phyloP scores from a whole-genome alignment of 2,888 invertebrate species.

The Achlya flavicornis region DNA sequence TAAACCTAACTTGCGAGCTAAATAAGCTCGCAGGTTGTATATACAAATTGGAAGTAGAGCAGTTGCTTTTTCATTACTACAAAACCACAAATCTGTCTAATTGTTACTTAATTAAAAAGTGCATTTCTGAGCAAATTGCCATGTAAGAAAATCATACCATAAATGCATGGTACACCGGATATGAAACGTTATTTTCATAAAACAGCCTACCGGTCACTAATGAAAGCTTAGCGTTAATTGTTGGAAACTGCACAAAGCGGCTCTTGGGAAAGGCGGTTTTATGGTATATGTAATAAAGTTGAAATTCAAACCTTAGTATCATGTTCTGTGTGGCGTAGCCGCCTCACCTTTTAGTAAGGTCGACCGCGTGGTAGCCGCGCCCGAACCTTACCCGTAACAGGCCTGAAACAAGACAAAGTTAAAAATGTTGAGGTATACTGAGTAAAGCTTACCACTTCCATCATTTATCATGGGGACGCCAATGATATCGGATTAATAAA shows the following conservation, averaged over 20 bases:
- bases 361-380: slow-evolving; percentile 77
- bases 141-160: too few relatives aligned
- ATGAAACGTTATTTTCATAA: slow-evolving; percentile 46
- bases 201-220: slow-evolving; percentile 42
- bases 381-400: slow-evolving; percentile 73
- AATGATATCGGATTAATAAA: background rate
- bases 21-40: too few relatives aligned
- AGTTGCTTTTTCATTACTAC: too few relatives aligned
- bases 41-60: too few relatives aligned
- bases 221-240: slow-evolving; percentile 51
- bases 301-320: slow-evolving; percentile 81
- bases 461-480: background rate
- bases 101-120: too few relatives aligned
- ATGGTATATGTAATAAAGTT: slow-evolving; percentile 57
- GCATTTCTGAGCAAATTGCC: too few relatives aligned
- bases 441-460: background rate
- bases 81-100: too few relatives aligned
- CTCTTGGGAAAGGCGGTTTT: slow-evolving; percentile 33
- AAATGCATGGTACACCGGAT: slow-evolving; percentile 34
- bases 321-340: slow-evolving; percentile 80
- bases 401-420: slow-evolving; percentile 61
- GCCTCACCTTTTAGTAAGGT: slow-evolving; percentile 83
- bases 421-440: background rate
- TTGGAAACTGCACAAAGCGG: slow-evolving; percentile 20
- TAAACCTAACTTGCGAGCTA: background rate